phyloP scores from a whole-genome alignment of 2,113 vertebrate genomes.

The Aythya baeri region DNA sequence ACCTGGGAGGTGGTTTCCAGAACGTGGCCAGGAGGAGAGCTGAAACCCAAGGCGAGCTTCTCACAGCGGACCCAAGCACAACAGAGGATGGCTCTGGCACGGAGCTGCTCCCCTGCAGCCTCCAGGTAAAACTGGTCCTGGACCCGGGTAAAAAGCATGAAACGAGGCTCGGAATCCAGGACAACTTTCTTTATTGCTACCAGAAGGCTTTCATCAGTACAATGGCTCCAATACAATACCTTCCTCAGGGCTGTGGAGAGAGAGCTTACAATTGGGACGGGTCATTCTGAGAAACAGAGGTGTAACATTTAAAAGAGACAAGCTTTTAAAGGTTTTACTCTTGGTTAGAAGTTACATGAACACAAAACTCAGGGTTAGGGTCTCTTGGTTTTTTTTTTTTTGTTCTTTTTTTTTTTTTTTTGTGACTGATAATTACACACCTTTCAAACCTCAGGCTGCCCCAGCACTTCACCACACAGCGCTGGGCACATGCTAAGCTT shows the following conservation, averaged over 20 bases:
- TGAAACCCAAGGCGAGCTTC: accelerated
- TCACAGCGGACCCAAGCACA: accelerated
- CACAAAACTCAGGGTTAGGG: conserved; percentile 48
- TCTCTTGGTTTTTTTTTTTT: neutral
- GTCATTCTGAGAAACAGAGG: conserved; percentile 61
- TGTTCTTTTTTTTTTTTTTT: neutral
- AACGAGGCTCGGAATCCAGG: conserved; percentile 52
- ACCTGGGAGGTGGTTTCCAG: neutral
- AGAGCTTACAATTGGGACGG: conserved; percentile 69
- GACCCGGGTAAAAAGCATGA: neutral
- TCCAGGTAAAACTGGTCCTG: accelerated
- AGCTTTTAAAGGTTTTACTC: neutral
- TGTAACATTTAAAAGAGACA: conserved; percentile 25
- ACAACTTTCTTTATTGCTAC: conserved; percentile 87
- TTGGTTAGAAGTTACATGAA: conserved; percentile 51
- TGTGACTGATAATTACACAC: conserved; percentile 2
- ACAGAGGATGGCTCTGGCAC: neutral
- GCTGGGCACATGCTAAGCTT: conserved; percentile 3
- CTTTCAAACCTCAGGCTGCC: conserved; percentile 16
- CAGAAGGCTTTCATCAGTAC: conserved; percentile 81
- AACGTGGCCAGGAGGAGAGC: accelerated
- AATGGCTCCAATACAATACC: conserved; percentile 73
- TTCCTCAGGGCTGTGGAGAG: conserved; percentile 79
- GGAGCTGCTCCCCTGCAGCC: neutral
- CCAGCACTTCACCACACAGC: neutral